Evolutionary conservation across 1,140 invertebrate species (phyloP), one percentile per base, ranked within the genome.

Genomic region (Cylas formicarius): DNA sequence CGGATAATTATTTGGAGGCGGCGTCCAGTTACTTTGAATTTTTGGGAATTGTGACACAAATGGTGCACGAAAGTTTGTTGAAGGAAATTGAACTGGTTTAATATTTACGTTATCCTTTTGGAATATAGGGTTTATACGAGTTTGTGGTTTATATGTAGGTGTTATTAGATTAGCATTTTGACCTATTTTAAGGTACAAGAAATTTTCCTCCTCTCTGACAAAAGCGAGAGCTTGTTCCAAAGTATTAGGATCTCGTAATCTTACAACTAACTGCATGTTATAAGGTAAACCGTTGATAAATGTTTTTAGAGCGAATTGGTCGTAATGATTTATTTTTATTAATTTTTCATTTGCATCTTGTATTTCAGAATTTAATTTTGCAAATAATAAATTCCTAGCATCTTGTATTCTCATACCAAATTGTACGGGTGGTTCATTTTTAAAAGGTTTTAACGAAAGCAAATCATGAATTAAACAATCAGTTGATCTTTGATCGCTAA

Each of bases 401-500:
- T 50, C 44, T 50, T 53, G 52, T 16, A 44, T 47, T 44, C 52
- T 32, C 26, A 44, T 53, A 17, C 43, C 51, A 43, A 56, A 53
- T 23, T 41, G 32, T 32, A 37, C 33, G 8, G 41, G 37, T 4
- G 11, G 36, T 51, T 54, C 44, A 36, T 41, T 45, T 48, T 52
- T 53, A 13, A 33, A 23, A 6, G 48, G 41, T 44, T 34, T 37
- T 28, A 54, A 34, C 20, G 37, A 34, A 23, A 56, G 36, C 11
- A 54, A 24, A 35, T 56, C 52, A 40, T 54, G 44, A 22, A 48
- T 35, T 28, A 56, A 26, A 38, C 54, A 56, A 42, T 53, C 48
- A 24, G 48, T 18, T 14, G 46, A 48, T 33, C 51, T 31, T 44
- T 56, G 54, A 43, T 53, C 44, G 10, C 44, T 18, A 31, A 53